Evolutionary conservation across 1,140 invertebrate genomes (phyloP).

Genomic region (Hermetia illucens): DNA sequence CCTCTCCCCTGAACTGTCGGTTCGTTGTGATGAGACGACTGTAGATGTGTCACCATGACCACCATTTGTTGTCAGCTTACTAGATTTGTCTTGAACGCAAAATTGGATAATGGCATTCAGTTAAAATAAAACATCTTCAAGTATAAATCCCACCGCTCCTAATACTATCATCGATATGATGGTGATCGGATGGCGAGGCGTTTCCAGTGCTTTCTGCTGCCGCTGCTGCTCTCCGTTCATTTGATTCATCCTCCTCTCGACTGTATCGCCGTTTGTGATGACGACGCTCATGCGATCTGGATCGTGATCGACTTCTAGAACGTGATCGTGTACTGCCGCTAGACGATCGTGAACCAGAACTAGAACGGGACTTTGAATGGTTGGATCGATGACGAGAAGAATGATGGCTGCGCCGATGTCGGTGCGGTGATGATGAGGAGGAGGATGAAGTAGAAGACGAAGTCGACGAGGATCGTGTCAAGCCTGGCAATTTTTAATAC

Average conservation of each 20-base stretch:
- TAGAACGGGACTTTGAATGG: too few species aligned
- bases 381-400: background rate
- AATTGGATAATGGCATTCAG: background rate
- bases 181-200: background rate
- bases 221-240: conserved; percentile 9
- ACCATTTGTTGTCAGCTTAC: too few species aligned
- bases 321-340: background rate
- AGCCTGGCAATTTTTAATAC: conserved; percentile 42
- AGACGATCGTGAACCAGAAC: background rate
- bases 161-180: background rate
- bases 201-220: background rate
- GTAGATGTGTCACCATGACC: too few species aligned
- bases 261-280: conserved; percentile 9
- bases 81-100: background rate
- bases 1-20: background rate
- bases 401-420: background rate
- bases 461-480: conserved; percentile 4
- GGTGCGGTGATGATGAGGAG: background rate
- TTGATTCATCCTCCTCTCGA: conserved; percentile 10
- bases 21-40: too few species aligned
- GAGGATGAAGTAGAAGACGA: background rate
- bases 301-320: conserved; percentile 23
- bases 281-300: conserved; percentile 19
- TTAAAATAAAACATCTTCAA: background rate
- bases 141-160: conserved; percentile 1